phyloP scores from a whole-genome alignment of 2,113 vertebrate genomes.

The Athene cunicularia region DNA sequence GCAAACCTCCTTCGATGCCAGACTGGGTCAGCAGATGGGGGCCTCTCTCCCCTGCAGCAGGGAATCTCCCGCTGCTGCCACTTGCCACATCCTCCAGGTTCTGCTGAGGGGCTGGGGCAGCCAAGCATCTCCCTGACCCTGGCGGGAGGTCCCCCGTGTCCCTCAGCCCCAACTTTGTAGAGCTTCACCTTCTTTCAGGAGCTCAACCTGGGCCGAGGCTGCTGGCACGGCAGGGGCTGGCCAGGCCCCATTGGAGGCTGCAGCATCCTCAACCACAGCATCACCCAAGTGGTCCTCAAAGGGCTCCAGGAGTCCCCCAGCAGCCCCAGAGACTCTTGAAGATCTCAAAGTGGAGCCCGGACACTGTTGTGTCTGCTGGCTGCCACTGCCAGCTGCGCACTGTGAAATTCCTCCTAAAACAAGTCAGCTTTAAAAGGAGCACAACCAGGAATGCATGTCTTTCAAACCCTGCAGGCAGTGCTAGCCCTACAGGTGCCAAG shows the following conservation, averaged over 20 bases:
- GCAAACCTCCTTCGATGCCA: neutral
- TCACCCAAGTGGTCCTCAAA: neutral
- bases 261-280: neutral
- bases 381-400: accelerated
- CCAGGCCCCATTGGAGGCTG: neutral
- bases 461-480: neutral
- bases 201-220: too few relatives aligned
- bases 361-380: neutral
- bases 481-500: neutral
- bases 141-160: neutral
- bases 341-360: neutral
- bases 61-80: neutral
- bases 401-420: neutral
- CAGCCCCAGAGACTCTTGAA: neutral
- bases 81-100: accelerated
- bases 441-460: accelerated
- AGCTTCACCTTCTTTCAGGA: neutral
- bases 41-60: neutral
- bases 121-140: neutral
- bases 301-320: neutral
- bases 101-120: neutral
- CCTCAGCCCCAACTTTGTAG: neutral
- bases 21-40: neutral
- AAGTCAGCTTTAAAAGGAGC: neutral
- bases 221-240: neutral